Evolutionary conservation across 1,140 invertebrate genomes (phyloP).

Genomic region (Musca vetustissima): DNA sequence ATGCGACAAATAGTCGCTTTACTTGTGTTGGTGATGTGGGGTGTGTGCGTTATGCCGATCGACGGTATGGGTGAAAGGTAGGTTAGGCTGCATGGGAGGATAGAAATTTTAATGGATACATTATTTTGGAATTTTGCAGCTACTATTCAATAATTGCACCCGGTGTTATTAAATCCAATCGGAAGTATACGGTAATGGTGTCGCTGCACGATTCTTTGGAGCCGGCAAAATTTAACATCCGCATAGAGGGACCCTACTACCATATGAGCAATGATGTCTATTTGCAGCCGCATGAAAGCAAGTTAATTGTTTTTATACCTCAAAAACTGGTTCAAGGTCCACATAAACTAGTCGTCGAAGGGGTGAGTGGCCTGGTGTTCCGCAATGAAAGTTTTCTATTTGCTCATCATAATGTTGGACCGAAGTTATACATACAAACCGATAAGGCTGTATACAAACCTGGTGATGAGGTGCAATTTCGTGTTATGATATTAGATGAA

Average conservation of each 20-base stretch:
- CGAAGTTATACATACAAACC: conserved; percentile 44
- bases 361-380: not conserved
- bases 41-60: too few species aligned
- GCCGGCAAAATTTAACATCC: not conserved
- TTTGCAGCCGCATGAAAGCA: conserved; percentile 61
- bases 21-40: too few species aligned
- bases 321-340: not conserved
- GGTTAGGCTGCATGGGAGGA: too few species aligned
- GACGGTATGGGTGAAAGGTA: too few species aligned
- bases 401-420: not conserved
- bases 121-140: too few species aligned
- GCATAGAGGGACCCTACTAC: conserved; percentile 65
- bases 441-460: conserved; percentile 94
- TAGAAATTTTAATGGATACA: too few species aligned
- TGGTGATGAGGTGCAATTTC: conserved; percentile 78
- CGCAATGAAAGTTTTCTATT: conserved; percentile 33
- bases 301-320: not conserved
- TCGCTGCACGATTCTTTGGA: not conserved
- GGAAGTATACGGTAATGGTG: not conserved
- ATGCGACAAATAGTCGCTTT: too few species aligned
- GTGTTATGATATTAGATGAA: conserved; percentile 77
- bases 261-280: conserved; percentile 68
- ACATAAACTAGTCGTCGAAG: not conserved
- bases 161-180: not conserved
- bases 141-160: not conserved